A percentile compares a stretch with the other conserved stretches of the same genome.
Evolutionary conservation across 2,888 invertebrate genomes (phyloP).

Genomic region (Nomada fabriciana): DNA sequence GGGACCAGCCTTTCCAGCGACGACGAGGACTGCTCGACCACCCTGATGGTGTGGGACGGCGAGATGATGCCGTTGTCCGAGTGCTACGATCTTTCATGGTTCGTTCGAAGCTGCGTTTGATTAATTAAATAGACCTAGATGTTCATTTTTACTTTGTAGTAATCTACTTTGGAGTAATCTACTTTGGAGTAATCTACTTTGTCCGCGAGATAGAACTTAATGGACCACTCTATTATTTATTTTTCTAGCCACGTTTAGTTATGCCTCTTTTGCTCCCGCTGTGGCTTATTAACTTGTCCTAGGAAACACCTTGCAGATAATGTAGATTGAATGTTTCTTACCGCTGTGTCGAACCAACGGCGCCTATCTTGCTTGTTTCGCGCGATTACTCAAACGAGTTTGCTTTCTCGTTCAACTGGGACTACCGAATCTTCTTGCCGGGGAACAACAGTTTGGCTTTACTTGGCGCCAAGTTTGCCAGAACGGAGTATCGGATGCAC

Average conservation of each 20-base stretch:
- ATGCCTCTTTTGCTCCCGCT: no score
- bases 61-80: conserved; percentile 88
- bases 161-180: no score
- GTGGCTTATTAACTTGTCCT: no score
- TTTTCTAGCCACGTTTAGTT: no score
- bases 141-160: no score
- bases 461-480: neutral
- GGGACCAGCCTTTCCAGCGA: conserved; percentile 88
- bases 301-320: neutral
- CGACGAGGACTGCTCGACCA: conserved; percentile 92
- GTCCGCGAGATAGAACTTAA: no score
- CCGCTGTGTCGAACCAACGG: neutral
- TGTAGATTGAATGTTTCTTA: neutral
- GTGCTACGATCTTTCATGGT: conserved; percentile 94
- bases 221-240: no score
- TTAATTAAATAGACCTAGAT: conserved; percentile 10
- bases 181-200: no score
- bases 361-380: neutral
- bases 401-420: conserved; percentile 6
- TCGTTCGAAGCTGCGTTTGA: conserved; percentile 77
- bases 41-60: conserved; percentile 95
- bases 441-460: neutral
- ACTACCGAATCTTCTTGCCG: conserved; percentile 2
- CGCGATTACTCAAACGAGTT: conserved; percentile 3
- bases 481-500: no score